Percentiles rank a stretch among this genome's conserved stretches.
These are phyloP conservation scores for Palloptera scutellata DNA, from an alignment of 2,888 invertebrate species.

Conservation along the genomic window DNA sequence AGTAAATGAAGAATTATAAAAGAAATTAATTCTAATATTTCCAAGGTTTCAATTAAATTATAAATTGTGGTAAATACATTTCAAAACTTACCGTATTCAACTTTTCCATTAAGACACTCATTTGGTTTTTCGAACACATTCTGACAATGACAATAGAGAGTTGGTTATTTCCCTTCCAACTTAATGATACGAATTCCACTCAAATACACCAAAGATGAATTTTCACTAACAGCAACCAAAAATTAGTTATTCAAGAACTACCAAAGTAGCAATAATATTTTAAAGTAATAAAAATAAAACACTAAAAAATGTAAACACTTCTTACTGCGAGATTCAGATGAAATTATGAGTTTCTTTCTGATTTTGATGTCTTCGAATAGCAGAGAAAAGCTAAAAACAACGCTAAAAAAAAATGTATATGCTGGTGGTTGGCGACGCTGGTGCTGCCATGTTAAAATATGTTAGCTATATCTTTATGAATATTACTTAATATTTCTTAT, in stretches of 20 bases:
- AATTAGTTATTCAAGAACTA: too few relatives aligned
- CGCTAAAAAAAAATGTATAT: too few relatives aligned
- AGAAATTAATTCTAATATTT: too few relatives aligned
- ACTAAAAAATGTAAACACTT: neutral
- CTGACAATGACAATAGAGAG: conserved; percentile 30
- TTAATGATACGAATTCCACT: neutral
- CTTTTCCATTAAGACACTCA: conserved; percentile 76
- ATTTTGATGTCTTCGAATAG: neutral
- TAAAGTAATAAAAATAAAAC: neutral
- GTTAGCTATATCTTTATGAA: too few relatives aligned
- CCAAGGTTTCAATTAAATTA: too few relatives aligned
- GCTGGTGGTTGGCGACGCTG: neutral
- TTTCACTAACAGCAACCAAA: neutral
- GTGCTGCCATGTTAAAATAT: too few relatives aligned
- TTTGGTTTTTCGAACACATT: conserved; percentile 77
- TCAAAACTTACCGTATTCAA: conserved; percentile 75
- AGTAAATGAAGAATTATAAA: too few relatives aligned
- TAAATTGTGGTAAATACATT: too few relatives aligned
- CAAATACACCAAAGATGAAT: neutral
- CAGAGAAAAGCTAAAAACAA: neutral
- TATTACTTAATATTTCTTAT: too few relatives aligned
- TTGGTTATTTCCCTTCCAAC: conserved; percentile 12
- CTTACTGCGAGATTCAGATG: neutral
- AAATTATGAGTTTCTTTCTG: neutral
- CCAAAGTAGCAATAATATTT: too few relatives aligned